Conservation (phyloP, 2,113 vertebrate genomes). For the Apistogramma diplotaenia region DNA sequence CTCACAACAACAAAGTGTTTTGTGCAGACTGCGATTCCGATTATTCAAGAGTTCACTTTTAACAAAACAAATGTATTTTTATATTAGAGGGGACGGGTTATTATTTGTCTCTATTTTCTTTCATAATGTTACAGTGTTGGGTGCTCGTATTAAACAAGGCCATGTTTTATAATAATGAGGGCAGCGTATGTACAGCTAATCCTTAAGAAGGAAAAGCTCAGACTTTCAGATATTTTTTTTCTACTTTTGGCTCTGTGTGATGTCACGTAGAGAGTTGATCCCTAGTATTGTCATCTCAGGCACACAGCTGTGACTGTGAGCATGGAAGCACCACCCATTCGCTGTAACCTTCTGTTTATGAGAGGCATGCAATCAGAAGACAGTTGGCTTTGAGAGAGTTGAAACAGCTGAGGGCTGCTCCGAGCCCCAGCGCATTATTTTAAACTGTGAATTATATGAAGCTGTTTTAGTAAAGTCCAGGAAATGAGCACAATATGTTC, state of each 20-base stretch:
- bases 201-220: not conserved
- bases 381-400: not conserved
- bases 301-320: not conserved
- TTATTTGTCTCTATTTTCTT: not conserved
- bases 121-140: not conserved
- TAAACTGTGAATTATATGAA: not conserved
- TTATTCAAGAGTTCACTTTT: not conserved
- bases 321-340: not conserved
- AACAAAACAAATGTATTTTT: not conserved
- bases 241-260: rapidly evolving
- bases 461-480: not conserved
- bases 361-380: not conserved
- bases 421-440: not conserved
- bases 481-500: not conserved
- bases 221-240: not conserved
- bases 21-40: not conserved
- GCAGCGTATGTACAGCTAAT: not conserved
- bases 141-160: not conserved
- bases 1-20: not conserved
- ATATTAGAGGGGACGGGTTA: not conserved
- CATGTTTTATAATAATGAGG: not conserved
- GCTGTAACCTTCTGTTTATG: not conserved
- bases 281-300: not conserved
- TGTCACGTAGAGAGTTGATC: not conserved
- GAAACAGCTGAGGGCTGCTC: not conserved